Base-by-base conservation (phyloP, 2,797 vertebrate species). In the Rhinoraja longicauda region DNA sequence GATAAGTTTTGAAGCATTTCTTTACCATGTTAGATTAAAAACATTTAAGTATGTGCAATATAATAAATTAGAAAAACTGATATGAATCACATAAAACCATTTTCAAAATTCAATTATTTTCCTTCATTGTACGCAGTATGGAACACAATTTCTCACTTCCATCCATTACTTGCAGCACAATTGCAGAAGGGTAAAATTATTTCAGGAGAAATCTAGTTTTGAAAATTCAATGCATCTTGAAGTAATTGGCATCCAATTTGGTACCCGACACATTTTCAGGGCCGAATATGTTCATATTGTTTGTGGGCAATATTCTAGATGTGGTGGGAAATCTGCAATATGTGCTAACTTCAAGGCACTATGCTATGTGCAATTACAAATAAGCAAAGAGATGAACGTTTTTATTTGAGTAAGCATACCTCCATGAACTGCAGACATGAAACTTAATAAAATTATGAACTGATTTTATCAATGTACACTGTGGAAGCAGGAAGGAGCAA, bases 1-100 rank as follows among this genome's bases (percentile, higher is more conserved):
- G 59, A 88, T 88, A 32, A n/a, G 62, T 36, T 88, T 62, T 36
- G n/a, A 67, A 67, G 84, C 59, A 67, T 88, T 67, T 88, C 84
- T 21, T 88, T 88, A 32, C 17, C 13, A 88, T n/a, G 59, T 86
- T 15, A 86, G 29, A 62, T 17, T 86, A 86, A 86, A 62, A 81
- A 86, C 29, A 86, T 81, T 45, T 5, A 64, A 64, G 15, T 1
- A 64, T 64, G 29, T 19, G 57, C 84, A 88, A 32, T 64, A n/a
- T 17, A 62, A 64, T n/a, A 64, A 88, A 67, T 67, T 36, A n/a
- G 19, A 88, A 67, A 45, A 88, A 36, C n/a, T 88, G 79, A 29
- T 67, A 36, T 62, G 4, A 84, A 59, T 84, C 26, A 62, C 17
- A 12, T 15, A 86, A 86, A 29, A 53, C 53, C 45, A 45, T 53